Conservation (phyloP, 2,113 vertebrate species). For the Pluvialis apricaria region DNA sequence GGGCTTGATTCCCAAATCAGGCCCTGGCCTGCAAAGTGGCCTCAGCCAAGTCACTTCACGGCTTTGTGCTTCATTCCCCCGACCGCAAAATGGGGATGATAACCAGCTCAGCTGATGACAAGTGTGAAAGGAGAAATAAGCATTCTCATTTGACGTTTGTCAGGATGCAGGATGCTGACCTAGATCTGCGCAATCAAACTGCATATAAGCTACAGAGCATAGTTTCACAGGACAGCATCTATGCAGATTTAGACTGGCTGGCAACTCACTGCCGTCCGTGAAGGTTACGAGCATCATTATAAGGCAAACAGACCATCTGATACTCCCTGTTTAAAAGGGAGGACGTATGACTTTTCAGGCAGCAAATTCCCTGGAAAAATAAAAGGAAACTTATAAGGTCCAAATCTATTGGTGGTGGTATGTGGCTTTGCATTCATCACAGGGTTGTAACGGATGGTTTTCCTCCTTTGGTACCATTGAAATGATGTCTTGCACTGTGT, state of each 20-base stretch:
- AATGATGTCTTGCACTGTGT: background rate
- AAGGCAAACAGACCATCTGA: background rate
- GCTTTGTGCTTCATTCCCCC: background rate
- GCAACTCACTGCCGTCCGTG: background rate
- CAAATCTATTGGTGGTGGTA: background rate
- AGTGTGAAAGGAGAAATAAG: background rate
- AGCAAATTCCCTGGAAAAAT: background rate
- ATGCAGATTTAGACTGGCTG: background rate
- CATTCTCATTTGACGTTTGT: background rate
- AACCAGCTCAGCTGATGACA: background rate
- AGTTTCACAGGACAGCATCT: background rate
- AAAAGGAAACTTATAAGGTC: background rate
- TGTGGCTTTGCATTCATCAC: background rate
- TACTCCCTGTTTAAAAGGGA: background rate
- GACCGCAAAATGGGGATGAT: fast-evolving
- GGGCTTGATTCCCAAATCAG: background rate
- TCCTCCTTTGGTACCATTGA: background rate
- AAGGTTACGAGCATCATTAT: background rate
- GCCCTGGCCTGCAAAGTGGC: background rate
- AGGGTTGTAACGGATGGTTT: background rate
- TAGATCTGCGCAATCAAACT: slow-evolving; percentile 9
- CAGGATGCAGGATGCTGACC: slow-evolving; percentile 39
- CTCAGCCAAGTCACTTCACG: background rate
- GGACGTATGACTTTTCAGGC: background rate
- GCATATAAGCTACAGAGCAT: background rate